Evolutionary conservation across 2,797 vertebrate genomes (phyloP).

Genomic region (Argyrosomus regius): DNA sequence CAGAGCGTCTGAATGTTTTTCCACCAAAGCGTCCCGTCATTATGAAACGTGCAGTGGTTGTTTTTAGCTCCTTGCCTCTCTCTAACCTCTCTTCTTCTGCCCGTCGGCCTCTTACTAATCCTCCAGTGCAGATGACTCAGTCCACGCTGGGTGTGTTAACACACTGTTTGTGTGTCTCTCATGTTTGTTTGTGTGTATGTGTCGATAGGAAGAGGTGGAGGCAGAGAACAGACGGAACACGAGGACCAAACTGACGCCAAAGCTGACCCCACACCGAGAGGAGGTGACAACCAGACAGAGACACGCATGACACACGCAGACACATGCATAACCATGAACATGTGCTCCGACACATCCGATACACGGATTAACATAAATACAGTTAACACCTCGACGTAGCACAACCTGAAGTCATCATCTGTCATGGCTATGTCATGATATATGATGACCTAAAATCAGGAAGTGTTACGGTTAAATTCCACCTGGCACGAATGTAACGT

Average conservation of each 20-base stretch:
- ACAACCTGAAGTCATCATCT: neutral
- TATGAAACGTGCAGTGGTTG: slow-evolving; percentile 12
- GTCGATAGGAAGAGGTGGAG: slow-evolving; percentile 78
- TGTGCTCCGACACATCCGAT: neutral
- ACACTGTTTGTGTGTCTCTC: slow-evolving; percentile 12
- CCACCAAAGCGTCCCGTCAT: slow-evolving; percentile 15
- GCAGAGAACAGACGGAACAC: slow-evolving; percentile 82
- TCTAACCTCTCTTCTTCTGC: slow-evolving; percentile 7
- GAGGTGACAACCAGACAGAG: slow-evolving; percentile 69
- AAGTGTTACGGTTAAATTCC: no score
- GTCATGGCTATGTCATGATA: no score
- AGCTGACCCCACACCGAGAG: slow-evolving; percentile 72
- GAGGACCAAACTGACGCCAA: slow-evolving; percentile 69
- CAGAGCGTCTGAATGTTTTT: slow-evolving; percentile 28
- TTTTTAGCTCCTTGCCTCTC: slow-evolving; percentile 2
- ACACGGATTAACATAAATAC: neutral
- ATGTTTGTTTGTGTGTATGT: neutral
- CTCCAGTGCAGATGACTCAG: slow-evolving; percentile 34
- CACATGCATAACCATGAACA: neutral
- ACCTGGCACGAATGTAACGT: no score
- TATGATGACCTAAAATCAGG: no score
- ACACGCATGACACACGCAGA: neutral
- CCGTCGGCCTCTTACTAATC: neutral
- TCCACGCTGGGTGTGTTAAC: neutral
- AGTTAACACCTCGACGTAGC: neutral